Evolutionary conservation across 2,888 invertebrate genomes (phyloP), one percentile per base, ranked within the genome.

Genomic region (Tineola bisselliella): DNA sequence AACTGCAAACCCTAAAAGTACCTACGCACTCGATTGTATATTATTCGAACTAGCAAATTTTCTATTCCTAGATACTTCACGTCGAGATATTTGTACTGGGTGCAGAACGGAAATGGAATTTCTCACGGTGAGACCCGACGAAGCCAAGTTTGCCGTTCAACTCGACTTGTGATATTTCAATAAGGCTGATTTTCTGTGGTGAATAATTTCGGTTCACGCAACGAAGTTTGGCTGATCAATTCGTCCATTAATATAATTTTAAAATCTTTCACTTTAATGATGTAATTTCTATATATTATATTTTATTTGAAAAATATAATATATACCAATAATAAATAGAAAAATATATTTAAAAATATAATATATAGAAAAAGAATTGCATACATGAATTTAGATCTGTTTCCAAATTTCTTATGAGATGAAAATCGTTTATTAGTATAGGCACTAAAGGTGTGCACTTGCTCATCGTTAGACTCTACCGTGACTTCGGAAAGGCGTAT

Each of bases 91-190:
- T 54, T 54, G 54, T 54, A 54, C 25, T 25, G 54, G 54, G 10
- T 54, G 54, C 25, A 25, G 10, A 54, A 54, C 48, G 71, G 72
- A 72, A 73, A 75, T 75, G 68, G 69, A 71, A 71, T 71, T 72
- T 66, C 68, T 67, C 67, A 66, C 64, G 62, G 64, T 66, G 59
- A 62, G n/a, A 19, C 19, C 25, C 54, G 25, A 12, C 54, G 54
- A 25, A 12, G 54, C 54, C 6, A 54, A 54, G 54, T 54, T 54
- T 25, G 54, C 54, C 54, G 54, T 54, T 25, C 54, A 11, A 10
- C 18, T 25, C 8, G 54, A 54, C 54, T 54, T 25, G 18, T 15
- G 17, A 48, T 48, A 54, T 54, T 25, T 54, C 54, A 54, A 54
- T 54, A 54, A 54, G 54, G 19, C 17, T 54, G 54, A 54, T 54